Evolutionary conservation across 2,888 invertebrate genomes (phyloP), one percentile per base, ranked within the genome.

Genomic region (Pyrocoelia pectoralis): DNA sequence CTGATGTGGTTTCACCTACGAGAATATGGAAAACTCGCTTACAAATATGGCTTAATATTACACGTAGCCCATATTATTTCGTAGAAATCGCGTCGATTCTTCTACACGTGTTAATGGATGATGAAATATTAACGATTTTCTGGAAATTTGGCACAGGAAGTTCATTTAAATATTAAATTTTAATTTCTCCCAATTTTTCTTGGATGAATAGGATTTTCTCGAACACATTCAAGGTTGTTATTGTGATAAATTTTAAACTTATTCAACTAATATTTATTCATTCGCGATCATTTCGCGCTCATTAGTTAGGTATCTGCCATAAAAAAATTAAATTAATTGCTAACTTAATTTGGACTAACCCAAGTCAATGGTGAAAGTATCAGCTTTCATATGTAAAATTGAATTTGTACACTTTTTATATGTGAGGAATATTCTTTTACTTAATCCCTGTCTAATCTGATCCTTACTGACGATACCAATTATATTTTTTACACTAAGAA

Each of bases 1-100:
- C 50, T 28, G 50, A 50, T 50, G 50, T 24, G 50, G 50, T 50
- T 50, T 29, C 46, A 46, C 46, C 46, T 17, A 46, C 46, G 17
- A 46, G 15, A 46, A 46, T 46, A 46, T 46, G 18, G 17, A 46
- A 17, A 17, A 8, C 6, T 46, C n/a, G 14, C 17, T 41, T 41
- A 14, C 12, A 41, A 41, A 41, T 12, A 41, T 41, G 13, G 41
- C 12, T 41, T 41, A 14, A 41, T 14, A 41, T 41, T 41, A 38
- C 38, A n/a, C 10, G 38, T 38, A 38, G 38, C 41, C 41, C 13
- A 43, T 43, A 43, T 43, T 8, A 43, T 13, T 43, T 43, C 41
- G 1, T 9, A 8, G 15, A 46, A 46, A 18, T 46, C 15, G 17
- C 8, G n/a, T 46, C 3, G 10, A 12, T 3, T 41, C 12, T 3